Evolutionary conservation across 2,888 invertebrate species (phyloP).

Genomic region (Perithous albicinctus): DNA sequence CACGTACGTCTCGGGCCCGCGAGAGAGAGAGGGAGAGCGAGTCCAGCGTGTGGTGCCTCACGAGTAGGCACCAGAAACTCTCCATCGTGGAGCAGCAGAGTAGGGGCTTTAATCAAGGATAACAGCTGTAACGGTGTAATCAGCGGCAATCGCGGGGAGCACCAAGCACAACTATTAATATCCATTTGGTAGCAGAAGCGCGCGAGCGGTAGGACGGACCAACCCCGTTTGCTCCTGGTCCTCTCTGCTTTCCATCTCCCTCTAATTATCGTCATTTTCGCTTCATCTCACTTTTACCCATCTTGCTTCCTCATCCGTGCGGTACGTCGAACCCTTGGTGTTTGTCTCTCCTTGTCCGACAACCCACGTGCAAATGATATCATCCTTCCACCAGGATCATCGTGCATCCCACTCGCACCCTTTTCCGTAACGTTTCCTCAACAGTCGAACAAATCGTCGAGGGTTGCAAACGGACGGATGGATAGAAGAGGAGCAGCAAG

Average conservation of each 20-base stretch:
- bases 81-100: constrained; percentile 45
- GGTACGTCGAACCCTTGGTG: constrained; percentile 33
- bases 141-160: constrained; percentile 79
- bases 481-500: constrained; percentile 26
- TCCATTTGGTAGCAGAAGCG: constrained; percentile 64
- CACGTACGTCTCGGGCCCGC: constrained; percentile 10
- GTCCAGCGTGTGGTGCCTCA: constrained; percentile 43
- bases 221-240: constrained; percentile 13
- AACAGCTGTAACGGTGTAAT: constrained; percentile 70
- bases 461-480: constrained; percentile 24
- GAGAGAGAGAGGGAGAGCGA: no score
- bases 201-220: constrained; percentile 35
- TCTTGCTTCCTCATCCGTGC: constrained; percentile 45
- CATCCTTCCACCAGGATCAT: constrained; percentile 37
- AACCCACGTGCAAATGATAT: constrained; percentile 7
- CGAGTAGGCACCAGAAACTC: constrained; percentile 52
- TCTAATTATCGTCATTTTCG: constrained; percentile 60
- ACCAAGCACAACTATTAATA: constrained; percentile 68
- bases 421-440: constrained; percentile 49
- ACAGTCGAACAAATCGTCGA: constrained; percentile 29
- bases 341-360: constrained; percentile 48
- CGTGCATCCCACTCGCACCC: constrained; percentile 63
- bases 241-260: constrained; percentile 42
- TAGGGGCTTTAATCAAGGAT: constrained; percentile 75
- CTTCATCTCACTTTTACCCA: constrained; percentile 63